These are phyloP conservation scores for Lissocephala sabroskyi DNA, from an alignment of 2,888 invertebrate genomes.

Conservation along the genomic window DNA sequence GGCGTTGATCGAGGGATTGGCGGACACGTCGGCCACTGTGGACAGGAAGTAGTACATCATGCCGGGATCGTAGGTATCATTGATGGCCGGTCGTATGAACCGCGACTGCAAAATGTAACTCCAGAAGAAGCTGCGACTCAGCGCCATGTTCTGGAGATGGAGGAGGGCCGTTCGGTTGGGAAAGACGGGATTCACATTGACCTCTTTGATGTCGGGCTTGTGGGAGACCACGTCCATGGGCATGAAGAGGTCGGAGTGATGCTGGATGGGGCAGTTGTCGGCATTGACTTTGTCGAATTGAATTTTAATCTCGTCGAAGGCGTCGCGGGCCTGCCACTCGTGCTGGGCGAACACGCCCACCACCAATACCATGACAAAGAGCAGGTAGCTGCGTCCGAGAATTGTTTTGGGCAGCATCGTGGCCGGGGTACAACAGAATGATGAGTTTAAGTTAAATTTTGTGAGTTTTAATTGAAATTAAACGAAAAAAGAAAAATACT, in stretches of 20 bases:
- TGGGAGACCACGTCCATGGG: slow-evolving; percentile 91
- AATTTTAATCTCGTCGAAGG: slow-evolving; percentile 89
- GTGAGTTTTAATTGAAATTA: slow-evolving; percentile 12
- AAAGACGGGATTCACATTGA: slow-evolving; percentile 94
- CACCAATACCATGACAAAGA: slow-evolving; percentile 64
- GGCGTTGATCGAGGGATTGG: slow-evolving; percentile 92
- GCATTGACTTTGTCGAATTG: slow-evolving; percentile 86
- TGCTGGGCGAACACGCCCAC: slow-evolving; percentile 87
- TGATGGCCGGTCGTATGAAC: slow-evolving; percentile 90
- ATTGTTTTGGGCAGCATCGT: slow-evolving; percentile 60
- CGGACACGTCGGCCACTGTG: slow-evolving; percentile 94
- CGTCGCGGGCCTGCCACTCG: slow-evolving; percentile 93
- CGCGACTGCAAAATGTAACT: slow-evolving; percentile 93
- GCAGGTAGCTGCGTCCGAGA: slow-evolving; percentile 69
- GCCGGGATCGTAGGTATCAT: slow-evolving; percentile 95
- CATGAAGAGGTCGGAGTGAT: slow-evolving; percentile 86
- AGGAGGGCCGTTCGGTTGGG: slow-evolving; percentile 94
- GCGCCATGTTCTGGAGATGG: slow-evolving; percentile 96
- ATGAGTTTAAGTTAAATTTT: neutral
- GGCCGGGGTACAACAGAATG: neutral
- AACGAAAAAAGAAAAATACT: slow-evolving; percentile 18
- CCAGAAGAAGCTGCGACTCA: slow-evolving; percentile 96
- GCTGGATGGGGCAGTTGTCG: slow-evolving; percentile 93
- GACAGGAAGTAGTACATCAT: slow-evolving; percentile 98
- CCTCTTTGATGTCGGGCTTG: slow-evolving; percentile 92